phyloP scores from a whole-genome alignment of 2,888 invertebrate species.

The Napeogenes sylphis region DNA sequence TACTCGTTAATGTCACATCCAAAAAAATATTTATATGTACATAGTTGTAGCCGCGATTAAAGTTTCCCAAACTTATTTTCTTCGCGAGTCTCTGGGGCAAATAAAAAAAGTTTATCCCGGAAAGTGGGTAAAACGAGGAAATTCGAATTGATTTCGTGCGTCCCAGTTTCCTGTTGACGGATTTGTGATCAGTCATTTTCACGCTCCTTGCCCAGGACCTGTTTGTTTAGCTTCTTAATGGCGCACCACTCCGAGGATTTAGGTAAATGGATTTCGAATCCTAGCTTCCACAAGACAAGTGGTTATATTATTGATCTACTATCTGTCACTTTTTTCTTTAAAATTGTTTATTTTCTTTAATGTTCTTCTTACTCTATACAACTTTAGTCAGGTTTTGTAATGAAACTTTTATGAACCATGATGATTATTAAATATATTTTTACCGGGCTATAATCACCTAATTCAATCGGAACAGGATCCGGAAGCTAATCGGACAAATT shows the following conservation, averaged over 20 bases:
- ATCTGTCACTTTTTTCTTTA: too few relatives aligned
- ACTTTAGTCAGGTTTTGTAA: too few relatives aligned
- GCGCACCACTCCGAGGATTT: background rate
- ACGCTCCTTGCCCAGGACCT: slow-evolving; percentile 15
- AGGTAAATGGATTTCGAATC: slow-evolving; percentile 3
- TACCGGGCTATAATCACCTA: too few relatives aligned
- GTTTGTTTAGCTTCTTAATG: slow-evolving; percentile 12
- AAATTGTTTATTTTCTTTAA: too few relatives aligned
- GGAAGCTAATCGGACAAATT: too few relatives aligned
- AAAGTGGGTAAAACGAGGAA: slow-evolving; percentile 43
- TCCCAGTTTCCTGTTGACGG: slow-evolving; percentile 30
- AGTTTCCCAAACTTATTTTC: slow-evolving; percentile 55
- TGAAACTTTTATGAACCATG: too few relatives aligned
- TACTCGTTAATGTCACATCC: too few relatives aligned
- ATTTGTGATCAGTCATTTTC: slow-evolving; percentile 28
- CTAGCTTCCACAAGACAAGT: background rate
- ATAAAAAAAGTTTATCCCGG: slow-evolving; percentile 57
- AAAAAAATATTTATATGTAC: too few relatives aligned
- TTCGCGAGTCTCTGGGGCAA: slow-evolving; percentile 64
- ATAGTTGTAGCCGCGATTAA: slow-evolving; percentile 22
- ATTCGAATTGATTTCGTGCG: slow-evolving; percentile 50
- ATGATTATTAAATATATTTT: too few relatives aligned
- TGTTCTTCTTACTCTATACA: too few relatives aligned
- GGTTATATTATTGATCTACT: too few relatives aligned
- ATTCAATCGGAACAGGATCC: too few relatives aligned